Conservation (phyloP, 2,113 vertebrate species). For the Onychostoma macrolepis region DNA sequence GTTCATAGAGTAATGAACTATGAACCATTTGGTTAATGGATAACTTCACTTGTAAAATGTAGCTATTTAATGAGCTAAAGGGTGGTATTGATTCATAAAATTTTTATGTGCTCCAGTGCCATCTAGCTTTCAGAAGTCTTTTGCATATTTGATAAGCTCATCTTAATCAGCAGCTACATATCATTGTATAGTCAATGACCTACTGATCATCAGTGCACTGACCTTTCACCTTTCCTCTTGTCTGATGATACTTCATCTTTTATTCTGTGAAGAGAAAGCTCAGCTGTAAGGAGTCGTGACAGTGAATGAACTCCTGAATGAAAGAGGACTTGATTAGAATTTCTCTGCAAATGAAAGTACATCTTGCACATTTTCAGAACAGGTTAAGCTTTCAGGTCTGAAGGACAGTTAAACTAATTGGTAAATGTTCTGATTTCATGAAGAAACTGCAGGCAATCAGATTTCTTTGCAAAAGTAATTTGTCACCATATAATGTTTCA, state of each 20-base stretch:
- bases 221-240: slow-evolving; percentile 10
- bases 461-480: neutral
- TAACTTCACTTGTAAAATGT: neutral
- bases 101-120: neutral
- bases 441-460: neutral
- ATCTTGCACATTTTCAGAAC: neutral
- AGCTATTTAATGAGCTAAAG: neutral
- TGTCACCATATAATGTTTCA: neutral
- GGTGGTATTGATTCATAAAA: neutral
- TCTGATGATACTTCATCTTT: neutral
- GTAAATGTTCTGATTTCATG: neutral
- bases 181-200: slow-evolving; percentile 6
- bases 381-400: neutral
- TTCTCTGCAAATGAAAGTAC: too few species aligned
- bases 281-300: neutral
- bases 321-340: too few species aligned
- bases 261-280: neutral
- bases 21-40: neutral
- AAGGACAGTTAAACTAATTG: neutral
- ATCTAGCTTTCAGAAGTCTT: neutral
- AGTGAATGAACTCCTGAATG: neutral
- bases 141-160: slow-evolving; percentile 19
- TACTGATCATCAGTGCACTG: neutral
- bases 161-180: neutral
- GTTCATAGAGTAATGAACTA: neutral